phyloP scores from a whole-genome alignment of 2,888 invertebrate species.

The Lobophora halterata region DNA sequence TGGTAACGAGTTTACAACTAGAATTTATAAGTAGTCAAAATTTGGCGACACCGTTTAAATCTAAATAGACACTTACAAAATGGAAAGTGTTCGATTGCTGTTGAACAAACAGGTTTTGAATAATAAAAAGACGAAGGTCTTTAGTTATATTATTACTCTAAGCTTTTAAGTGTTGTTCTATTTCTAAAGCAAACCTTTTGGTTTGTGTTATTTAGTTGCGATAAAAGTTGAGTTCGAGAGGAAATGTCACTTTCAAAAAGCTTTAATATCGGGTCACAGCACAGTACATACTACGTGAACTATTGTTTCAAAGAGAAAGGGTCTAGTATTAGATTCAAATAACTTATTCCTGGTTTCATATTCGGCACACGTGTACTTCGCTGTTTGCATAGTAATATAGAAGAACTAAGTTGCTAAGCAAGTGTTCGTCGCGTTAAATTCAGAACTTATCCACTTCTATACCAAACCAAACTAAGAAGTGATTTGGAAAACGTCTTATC shows the following conservation, averaged over 20 bases:
- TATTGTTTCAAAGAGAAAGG: slow-evolving; percentile 34
- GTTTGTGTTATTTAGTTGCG: too few species aligned
- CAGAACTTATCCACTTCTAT: neutral
- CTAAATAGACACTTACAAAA: too few species aligned
- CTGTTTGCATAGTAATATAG: slow-evolving; percentile 26
- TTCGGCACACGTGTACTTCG: slow-evolving; percentile 24
- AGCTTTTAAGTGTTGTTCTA: too few species aligned
- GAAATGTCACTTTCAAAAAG: slow-evolving; percentile 15
- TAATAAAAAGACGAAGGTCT: too few species aligned
- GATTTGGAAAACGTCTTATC: too few species aligned
- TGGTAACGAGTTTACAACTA: neutral
- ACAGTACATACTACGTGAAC: slow-evolving; percentile 18
- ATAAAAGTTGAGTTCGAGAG: too few species aligned
- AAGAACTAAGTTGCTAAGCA: slow-evolving; percentile 25
- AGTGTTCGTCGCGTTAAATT: slow-evolving; percentile 3
- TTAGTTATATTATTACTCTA: too few species aligned
- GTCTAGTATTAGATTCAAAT: slow-evolving; percentile 27
- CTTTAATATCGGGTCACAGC: slow-evolving; percentile 5
- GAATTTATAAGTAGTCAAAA: too few species aligned
- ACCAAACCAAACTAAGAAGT: neutral
- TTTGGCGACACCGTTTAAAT: too few species aligned
- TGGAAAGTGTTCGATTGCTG: too few species aligned
- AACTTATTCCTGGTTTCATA: slow-evolving; percentile 26
- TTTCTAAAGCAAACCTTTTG: too few species aligned
- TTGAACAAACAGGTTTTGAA: too few species aligned